Conservation (phyloP, 2,113 vertebrate species). For the Sebastes schlegelii region DNA sequence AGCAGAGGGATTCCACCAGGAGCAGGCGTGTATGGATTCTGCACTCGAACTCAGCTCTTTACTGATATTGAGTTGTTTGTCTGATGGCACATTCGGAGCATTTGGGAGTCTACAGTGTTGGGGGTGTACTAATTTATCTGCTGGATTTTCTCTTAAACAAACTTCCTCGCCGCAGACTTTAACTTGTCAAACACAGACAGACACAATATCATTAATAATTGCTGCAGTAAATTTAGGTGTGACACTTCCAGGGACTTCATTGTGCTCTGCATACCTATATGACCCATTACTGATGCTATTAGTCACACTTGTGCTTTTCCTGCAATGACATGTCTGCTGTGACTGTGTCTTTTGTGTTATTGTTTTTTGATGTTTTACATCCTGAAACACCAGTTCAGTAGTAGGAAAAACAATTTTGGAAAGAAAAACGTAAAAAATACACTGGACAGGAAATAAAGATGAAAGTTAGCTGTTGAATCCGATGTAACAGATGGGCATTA, state of each 20-base stretch:
- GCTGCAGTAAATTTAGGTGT: background rate
- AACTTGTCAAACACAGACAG: background rate
- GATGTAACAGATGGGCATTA: slow-evolving; percentile 16
- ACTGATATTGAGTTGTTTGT: slow-evolving; percentile 22
- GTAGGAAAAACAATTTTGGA: background rate
- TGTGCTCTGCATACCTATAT: background rate
- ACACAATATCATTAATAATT: background rate
- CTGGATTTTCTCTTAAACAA: background rate
- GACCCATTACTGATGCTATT: background rate
- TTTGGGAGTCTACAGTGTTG: background rate
- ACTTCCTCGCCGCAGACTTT: background rate
- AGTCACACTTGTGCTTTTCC: background rate
- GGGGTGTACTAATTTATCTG: background rate
- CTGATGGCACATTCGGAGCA: background rate
- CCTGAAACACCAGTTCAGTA: background rate
- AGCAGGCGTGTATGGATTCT: no score
- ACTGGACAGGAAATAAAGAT: slow-evolving; percentile 5
- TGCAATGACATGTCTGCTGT: background rate
- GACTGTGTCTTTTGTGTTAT: background rate
- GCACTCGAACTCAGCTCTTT: slow-evolving; percentile 4
- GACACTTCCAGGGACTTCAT: no score
- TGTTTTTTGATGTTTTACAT: background rate
- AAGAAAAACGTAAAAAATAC: background rate
- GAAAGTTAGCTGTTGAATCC: slow-evolving; percentile 7
- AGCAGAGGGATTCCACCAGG: background rate